phyloP scores from a whole-genome alignment of 2,888 invertebrate species.

The Amblyjoppa proteus region DNA sequence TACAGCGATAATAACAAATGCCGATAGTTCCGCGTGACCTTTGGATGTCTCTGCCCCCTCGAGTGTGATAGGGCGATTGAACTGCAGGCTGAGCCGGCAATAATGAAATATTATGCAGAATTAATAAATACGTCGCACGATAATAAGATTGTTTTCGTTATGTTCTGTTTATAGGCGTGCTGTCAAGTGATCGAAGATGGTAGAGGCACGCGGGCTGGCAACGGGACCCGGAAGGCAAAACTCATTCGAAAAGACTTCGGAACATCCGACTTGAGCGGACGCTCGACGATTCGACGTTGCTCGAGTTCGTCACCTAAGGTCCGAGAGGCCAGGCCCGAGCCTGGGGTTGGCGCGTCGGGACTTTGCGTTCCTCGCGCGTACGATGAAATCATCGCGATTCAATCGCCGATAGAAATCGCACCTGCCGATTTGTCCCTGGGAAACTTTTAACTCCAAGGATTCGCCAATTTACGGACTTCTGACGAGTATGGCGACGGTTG shows the following conservation, averaged over 20 bases:
- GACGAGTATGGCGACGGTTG: background rate
- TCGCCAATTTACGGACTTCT: slow-evolving; percentile 19
- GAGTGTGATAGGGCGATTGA: slow-evolving; percentile 32
- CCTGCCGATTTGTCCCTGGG: slow-evolving; percentile 30
- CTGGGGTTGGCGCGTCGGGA: slow-evolving; percentile 24
- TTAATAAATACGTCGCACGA: slow-evolving; percentile 43
- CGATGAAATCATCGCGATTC: slow-evolving; percentile 64
- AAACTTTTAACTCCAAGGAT: slow-evolving; percentile 39
- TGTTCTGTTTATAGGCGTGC: background rate
- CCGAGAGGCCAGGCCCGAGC: slow-evolving; percentile 23
- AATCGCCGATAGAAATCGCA: slow-evolving; percentile 15
- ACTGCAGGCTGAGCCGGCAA: background rate
- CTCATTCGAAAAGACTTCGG: slow-evolving; percentile 14
- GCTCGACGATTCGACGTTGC: slow-evolving; percentile 1
- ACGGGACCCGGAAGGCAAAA: slow-evolving; percentile 36
- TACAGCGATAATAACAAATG: no score
- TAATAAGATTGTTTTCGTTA: slow-evolving; percentile 4
- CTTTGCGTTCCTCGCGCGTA: slow-evolving; percentile 64
- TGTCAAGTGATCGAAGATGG: slow-evolving; percentile 18
- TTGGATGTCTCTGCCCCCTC: slow-evolving; percentile 34
- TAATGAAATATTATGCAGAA: slow-evolving; percentile 16
- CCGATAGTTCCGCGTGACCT: slow-evolving; percentile 27
- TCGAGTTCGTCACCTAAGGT: slow-evolving; percentile 13
- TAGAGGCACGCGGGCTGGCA: background rate
- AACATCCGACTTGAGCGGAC: slow-evolving; percentile 52